These are phyloP conservation scores for Holothuria scabra DNA, from an alignment of 53 echinoderm and acorn worm species.

Conservation along the genomic window DNA sequence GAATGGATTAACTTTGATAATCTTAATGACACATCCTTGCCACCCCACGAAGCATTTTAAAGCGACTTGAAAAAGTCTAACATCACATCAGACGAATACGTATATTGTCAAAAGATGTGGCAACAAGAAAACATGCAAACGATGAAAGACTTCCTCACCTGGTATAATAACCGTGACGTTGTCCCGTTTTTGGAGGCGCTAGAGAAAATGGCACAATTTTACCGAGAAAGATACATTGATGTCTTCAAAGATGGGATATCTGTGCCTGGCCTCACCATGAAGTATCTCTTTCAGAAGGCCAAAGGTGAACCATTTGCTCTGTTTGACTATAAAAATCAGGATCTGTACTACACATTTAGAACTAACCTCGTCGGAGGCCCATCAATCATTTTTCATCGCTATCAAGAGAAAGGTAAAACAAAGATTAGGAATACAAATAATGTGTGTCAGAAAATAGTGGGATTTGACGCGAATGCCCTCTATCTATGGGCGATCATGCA, in stretches of 20 bases:
- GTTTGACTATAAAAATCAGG: constrained; percentile 32
- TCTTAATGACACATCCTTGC: background rate
- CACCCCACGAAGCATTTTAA: constrained; percentile 41
- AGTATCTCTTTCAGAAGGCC: constrained; percentile 40
- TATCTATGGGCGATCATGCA: constrained; percentile 53
- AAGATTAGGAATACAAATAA: constrained; percentile 3
- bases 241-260: constrained; percentile 46
- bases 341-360: constrained; percentile 51
- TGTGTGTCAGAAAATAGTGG: constrained; percentile 47
- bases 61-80: constrained; percentile 42
- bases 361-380: too few relatives aligned
- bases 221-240: constrained; percentile 18
- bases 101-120: constrained; percentile 37
- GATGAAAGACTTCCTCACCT: constrained; percentile 42
- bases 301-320: constrained; percentile 18
- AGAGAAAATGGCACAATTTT: constrained; percentile 49
- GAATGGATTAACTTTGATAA: constrained; percentile 57
- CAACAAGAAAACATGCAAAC: constrained; percentile 1
- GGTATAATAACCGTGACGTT: constrained; percentile 55
- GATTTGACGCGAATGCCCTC: constrained; percentile 51
- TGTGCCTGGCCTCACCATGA: constrained; percentile 21
- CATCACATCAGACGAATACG: constrained; percentile 46
- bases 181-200: constrained; percentile 31
- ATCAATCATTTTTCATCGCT: constrained; percentile 32
- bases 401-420: constrained; percentile 8